Base-by-base conservation (phyloP, 1,140 invertebrate genomes). In the Sminthurinus signatus region DNA sequence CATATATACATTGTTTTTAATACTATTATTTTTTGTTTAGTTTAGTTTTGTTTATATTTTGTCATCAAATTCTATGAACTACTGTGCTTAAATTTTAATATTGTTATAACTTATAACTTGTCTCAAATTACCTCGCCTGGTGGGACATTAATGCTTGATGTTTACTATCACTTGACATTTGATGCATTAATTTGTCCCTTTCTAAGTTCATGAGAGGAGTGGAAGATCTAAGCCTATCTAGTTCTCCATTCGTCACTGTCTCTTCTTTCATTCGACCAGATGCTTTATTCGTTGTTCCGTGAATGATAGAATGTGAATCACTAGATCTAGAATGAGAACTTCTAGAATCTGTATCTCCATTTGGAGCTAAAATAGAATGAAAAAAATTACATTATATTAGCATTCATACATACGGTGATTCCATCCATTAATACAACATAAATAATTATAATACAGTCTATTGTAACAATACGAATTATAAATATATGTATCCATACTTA, bases 281-380 rank as follows among this genome's bases (percentile, higher is more conserved):
- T 28, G 65, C 51, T 63, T 65, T 56, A 60, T 28, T 54, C 58
- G 2, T 52, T 25, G 60, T 50, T 10, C 63, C 23, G 28, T 31
- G 23, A 54, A 65, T 62, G 65, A 62, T 59, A n/a, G 61, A 64
- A 32, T 68, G 66, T n/a, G 70, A 71, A 39, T 71, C 67, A 61
- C 62, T 64, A 14, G 70, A 71, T 8, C 69, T 48, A 50, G 32
- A 36, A n/a, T n/a, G n/a, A 14, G 69, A 71, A 44, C 69, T 71
- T 21, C 69, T 39, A 14, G 69, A 71, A 46, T 68, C 66, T 23
- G 60, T 64, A 36, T 71, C 70, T 42, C 70, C 70, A 54, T 71
- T 71, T 29, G 5, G 32, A 36, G 68, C 70, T 19, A 62, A 25
- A 3, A 36, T 8, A 36, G 32, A 36, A 36, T 8, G 15, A 36